Evolutionary conservation across 2,888 invertebrate species (phyloP).

Genomic region (Enchytraeus crypticus): DNA sequence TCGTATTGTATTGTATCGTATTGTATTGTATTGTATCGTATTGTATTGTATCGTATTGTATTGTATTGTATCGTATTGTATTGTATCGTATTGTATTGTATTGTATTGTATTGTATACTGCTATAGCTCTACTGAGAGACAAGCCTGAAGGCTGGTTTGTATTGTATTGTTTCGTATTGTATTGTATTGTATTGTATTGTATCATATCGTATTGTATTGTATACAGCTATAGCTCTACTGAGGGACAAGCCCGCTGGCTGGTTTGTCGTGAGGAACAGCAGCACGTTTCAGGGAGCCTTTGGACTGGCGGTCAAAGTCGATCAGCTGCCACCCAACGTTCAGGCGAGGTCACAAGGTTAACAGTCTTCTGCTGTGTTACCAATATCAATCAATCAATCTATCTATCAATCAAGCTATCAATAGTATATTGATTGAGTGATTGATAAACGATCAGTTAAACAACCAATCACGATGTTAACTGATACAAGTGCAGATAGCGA

Average conservation of each 20-base stretch:
- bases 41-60: no score
- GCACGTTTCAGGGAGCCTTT: conserved; percentile 91
- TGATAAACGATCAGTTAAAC: no score
- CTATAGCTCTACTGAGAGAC: conserved; percentile 75
- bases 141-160: no score
- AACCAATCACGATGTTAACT: no score
- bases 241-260: conserved; percentile 77
- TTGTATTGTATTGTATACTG: conserved; percentile 50
- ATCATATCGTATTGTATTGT: background rate
- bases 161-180: background rate
- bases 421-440: no score
- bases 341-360: conserved; percentile 33
- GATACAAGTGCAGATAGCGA: no score
- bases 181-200: background rate
- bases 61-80: background rate
- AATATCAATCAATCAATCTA: no score
- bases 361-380: conserved; percentile 30
- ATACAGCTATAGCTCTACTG: conserved; percentile 72
- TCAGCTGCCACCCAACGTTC: conserved; percentile 62
- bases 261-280: conserved; percentile 93
- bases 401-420: no score
- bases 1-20: background rate
- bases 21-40: background rate
- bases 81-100: background rate
- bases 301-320: conserved; percentile 88